A percentile compares a stretch with the other conserved stretches of the same genome.
phyloP scores from a whole-genome alignment of 2,113 vertebrate species.

The Zosterops japonicus region DNA sequence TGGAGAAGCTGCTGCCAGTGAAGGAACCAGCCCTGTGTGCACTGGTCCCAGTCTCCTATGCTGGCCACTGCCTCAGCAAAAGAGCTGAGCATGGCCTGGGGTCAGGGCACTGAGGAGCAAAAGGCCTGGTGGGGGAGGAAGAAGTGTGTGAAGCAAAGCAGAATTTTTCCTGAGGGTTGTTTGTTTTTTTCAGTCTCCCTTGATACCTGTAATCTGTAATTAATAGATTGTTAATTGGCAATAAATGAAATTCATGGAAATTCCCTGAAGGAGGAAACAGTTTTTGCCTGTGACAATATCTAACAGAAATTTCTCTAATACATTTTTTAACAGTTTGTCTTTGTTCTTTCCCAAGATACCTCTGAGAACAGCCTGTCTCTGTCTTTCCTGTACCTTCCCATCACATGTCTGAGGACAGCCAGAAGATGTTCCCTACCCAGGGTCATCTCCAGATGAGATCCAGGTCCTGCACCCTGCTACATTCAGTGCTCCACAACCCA shows the following conservation, averaged over 20 bases:
- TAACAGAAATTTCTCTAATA: background rate
- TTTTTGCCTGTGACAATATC: rapidly evolving
- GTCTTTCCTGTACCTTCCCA: background rate
- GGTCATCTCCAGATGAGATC: background rate
- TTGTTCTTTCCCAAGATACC: background rate
- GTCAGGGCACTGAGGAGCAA: background rate
- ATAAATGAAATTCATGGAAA: background rate
- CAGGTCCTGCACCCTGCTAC: background rate
- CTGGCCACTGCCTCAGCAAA: background rate
- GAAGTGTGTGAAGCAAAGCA: background rate
- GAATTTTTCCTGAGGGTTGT: background rate
- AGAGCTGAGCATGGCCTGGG: background rate
- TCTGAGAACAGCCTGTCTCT: background rate
- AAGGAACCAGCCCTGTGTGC: background rate
- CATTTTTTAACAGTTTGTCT: background rate
- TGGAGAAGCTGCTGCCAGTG: background rate
- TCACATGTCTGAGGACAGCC: background rate
- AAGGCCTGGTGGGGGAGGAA: rapidly evolving
- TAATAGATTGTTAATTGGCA: background rate
- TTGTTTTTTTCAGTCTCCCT: background rate
- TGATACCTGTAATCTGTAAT: background rate
- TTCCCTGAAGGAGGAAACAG: background rate
- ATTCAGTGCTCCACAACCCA: background rate
- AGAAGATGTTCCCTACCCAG: background rate
- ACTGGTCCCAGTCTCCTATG: rapidly evolving